These are phyloP conservation scores for Horisme vitalbata DNA, from an alignment of 2,888 invertebrate species.

Conservation along the genomic window DNA sequence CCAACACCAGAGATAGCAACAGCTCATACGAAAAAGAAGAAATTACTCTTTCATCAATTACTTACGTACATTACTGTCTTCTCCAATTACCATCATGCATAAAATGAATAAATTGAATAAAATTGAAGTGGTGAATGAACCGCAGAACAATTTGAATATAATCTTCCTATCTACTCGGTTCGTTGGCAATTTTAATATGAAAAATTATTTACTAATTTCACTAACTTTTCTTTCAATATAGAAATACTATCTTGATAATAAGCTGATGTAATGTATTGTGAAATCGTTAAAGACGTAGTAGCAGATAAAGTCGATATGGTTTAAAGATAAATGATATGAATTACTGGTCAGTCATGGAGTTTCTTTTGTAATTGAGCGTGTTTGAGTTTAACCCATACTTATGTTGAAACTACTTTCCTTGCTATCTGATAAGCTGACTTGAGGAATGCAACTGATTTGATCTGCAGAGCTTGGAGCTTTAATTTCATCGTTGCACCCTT, in stretches of 20 bases:
- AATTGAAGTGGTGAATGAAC: constrained; percentile 1
- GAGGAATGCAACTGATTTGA: too few relatives aligned
- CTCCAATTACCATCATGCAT: too few relatives aligned
- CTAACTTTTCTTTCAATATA: constrained; percentile 12
- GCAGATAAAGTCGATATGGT: constrained; percentile 11
- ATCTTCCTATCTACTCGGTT: constrained; percentile 1
- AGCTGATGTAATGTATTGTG: constrained; percentile 16
- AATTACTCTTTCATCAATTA: background rate
- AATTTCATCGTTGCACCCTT: too few relatives aligned
- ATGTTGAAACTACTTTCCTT: background rate
- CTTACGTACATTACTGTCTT: background rate
- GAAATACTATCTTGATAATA: constrained; percentile 9
- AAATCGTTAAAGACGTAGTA: constrained; percentile 19
- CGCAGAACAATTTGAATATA: constrained; percentile 4
- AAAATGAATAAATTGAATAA: constrained; percentile 11
- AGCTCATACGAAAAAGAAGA: too few relatives aligned
- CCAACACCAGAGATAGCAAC: too few relatives aligned
- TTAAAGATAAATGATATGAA: constrained; percentile 11
- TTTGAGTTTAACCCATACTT: background rate
- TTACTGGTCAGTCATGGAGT: constrained; percentile 6
- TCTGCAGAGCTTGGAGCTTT: too few relatives aligned
- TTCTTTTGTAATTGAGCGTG: constrained; percentile 15
- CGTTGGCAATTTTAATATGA: constrained; percentile 2
- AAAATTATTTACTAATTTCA: constrained; percentile 3
- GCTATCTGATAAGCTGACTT: too few relatives aligned